Percentiles rank a stretch among this genome's conserved stretches.
These are phyloP conservation scores for Strigamia maritima DNA, from an alignment of 2,888 invertebrate species.

Conservation along the genomic window DNA sequence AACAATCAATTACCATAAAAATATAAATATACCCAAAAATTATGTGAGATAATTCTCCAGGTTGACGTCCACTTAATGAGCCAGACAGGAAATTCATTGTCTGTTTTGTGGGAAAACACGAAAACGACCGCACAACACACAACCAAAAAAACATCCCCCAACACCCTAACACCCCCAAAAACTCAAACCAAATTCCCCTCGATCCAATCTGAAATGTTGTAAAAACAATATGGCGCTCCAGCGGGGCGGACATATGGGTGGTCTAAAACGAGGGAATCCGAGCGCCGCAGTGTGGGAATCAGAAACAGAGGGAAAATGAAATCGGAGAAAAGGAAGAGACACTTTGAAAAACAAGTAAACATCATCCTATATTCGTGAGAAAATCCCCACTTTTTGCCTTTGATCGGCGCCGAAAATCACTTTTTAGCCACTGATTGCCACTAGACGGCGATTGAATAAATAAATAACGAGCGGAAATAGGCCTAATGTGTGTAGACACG, in stretches of 20 bases:
- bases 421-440: background rate
- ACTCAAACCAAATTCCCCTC: background rate
- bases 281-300: background rate
- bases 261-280: background rate
- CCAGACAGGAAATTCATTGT: background rate
- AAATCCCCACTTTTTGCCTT: background rate
- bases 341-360: constrained; percentile 27
- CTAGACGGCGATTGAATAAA: background rate
- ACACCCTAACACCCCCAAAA: too few species aligned
- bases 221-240: constrained; percentile 14
- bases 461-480: background rate
- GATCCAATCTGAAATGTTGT: background rate
- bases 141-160: background rate
- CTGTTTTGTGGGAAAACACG: background rate
- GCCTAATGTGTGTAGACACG: background rate
- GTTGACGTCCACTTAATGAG: constrained; percentile 16
- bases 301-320: constrained; percentile 17
- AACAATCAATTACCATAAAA: too few species aligned
- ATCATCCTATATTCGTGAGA: constrained; percentile 16
- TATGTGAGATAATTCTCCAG: background rate
- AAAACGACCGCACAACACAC: background rate
- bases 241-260: background rate
- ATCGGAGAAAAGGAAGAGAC: constrained; percentile 29
- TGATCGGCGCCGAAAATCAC: background rate
- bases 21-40: too few species aligned